Percentiles rank a stretch among this genome's conserved stretches.
Evolutionary conservation across 2,113 vertebrate genomes (phyloP).

Genomic region (Oxyura jamaicensis): DNA sequence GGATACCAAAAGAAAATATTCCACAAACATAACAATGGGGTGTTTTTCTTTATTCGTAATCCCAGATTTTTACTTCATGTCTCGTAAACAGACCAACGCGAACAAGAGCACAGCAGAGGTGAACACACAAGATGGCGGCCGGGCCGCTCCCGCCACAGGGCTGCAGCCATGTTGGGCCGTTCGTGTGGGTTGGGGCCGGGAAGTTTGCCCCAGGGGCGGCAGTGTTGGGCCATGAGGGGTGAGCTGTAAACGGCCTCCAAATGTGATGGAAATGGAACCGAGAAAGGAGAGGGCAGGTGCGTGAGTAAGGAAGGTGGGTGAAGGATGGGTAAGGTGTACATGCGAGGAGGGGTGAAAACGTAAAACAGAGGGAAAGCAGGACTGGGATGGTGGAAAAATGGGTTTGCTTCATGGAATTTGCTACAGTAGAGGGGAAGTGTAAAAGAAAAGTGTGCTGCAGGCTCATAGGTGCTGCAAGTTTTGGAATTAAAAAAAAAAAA

Average conservation of each 20-base stretch:
- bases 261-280: neutral
- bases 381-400: rapidly evolving
- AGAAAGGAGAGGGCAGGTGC: neutral
- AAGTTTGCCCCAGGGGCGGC: rapidly evolving
- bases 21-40: rapidly evolving
- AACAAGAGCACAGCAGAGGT: rapidly evolving
- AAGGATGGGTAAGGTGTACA: neutral
- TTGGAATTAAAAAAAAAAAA: neutral
- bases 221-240: neutral
- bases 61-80: too few relatives aligned
- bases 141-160: rapidly evolving
- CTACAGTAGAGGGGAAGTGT: neutral
- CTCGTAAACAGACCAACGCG: too few relatives aligned
- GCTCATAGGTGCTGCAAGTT: neutral
- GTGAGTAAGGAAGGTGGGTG: neutral
- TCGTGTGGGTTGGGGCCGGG: rapidly evolving
- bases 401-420: neutral
- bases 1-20: neutral
- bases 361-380: neutral
- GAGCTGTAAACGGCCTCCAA: neutral
- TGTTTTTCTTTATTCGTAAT: too few relatives aligned
- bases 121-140: rapidly evolving
- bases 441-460: neutral
- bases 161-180: rapidly evolving
- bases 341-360: too few relatives aligned